A percentile compares a stretch with the other conserved stretches of the same genome.
Conservation (phyloP, 2,113 vertebrate species). For the Sula dactylatra region DNA sequence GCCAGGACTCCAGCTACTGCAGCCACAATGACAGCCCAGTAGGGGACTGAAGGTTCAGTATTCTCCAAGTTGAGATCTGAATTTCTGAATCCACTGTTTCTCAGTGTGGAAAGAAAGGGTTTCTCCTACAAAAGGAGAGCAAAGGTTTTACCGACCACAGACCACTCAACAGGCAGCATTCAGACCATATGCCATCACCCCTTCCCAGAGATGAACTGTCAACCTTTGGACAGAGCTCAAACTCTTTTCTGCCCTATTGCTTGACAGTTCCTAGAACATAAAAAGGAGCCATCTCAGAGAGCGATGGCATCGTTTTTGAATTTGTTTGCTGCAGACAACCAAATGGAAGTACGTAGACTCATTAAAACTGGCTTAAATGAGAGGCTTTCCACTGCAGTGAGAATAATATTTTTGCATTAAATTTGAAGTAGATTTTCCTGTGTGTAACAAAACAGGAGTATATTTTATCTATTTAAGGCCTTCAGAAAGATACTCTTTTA, state of each 20-base stretch:
- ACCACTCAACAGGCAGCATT: not conserved
- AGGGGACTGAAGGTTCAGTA: conserved; percentile 6
- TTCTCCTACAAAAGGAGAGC: conserved; percentile 73
- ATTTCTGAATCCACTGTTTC: conserved; percentile 74
- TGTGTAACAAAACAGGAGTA: not conserved
- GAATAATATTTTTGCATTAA: not conserved
- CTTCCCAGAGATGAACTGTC: not conserved
- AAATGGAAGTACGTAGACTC: not conserved
- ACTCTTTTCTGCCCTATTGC: not conserved
- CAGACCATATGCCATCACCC: not conserved
- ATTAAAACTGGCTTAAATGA: not conserved
- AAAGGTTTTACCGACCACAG: not conserved
- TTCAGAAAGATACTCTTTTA: not conserved
- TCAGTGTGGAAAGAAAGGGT: conserved; percentile 83
- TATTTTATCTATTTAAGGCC: not conserved
- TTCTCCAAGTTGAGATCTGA: not conserved
- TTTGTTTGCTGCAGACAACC: not conserved
- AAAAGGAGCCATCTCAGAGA: not conserved
- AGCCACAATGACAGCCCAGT: conserved; percentile 79
- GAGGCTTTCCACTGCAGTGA: not conserved
- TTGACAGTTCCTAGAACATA: not conserved
- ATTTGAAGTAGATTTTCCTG: not conserved
- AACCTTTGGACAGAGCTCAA: not conserved
- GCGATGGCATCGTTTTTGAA: not conserved
- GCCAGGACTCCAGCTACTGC: conserved; percentile 64